These are phyloP conservation scores for Melopsittacus undulatus DNA, from an alignment of 2,797 vertebrate genomes.

Conservation along the genomic window DNA sequence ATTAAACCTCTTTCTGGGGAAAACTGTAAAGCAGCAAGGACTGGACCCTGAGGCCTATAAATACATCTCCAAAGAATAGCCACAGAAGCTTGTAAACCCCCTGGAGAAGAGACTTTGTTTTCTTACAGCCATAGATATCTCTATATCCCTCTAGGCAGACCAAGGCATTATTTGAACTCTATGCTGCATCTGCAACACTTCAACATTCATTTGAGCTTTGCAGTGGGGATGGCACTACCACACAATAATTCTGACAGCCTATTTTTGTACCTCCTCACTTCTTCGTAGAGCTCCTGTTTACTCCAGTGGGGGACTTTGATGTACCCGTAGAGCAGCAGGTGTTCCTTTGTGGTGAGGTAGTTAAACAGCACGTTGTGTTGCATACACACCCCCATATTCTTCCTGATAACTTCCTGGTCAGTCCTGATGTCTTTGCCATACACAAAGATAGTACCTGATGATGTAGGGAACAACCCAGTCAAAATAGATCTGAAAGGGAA, in stretches of 20 bases:
- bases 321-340: slow-evolving; percentile 91
- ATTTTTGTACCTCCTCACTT: slow-evolving; percentile 85
- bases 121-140: not conserved
- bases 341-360: slow-evolving; percentile 92
- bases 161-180: not conserved
- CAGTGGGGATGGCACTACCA: not conserved
- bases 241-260: not conserved
- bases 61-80: slow-evolving; percentile 29
- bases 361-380: slow-evolving; percentile 95
- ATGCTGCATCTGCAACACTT: not conserved
- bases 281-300: slow-evolving; percentile 80
- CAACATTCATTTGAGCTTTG: not conserved
- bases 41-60: not conserved
- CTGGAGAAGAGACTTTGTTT: not conserved
- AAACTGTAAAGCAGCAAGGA: slow-evolving; percentile 4
- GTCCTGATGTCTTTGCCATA: slow-evolving; percentile 89
- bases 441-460: slow-evolving; percentile 89
- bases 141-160: not conserved
- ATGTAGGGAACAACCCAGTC: slow-evolving; percentile 88
- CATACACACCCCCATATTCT: slow-evolving; percentile 94
- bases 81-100: not conserved
- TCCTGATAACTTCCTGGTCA: slow-evolving; percentile 82
- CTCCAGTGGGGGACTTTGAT: slow-evolving; percentile 94
- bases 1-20: slow-evolving; percentile 27
- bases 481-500: slow-evolving; percentile 88